Base-by-base conservation (phyloP, 2,113 vertebrate genomes). In the Pygoscelis adeliae region DNA sequence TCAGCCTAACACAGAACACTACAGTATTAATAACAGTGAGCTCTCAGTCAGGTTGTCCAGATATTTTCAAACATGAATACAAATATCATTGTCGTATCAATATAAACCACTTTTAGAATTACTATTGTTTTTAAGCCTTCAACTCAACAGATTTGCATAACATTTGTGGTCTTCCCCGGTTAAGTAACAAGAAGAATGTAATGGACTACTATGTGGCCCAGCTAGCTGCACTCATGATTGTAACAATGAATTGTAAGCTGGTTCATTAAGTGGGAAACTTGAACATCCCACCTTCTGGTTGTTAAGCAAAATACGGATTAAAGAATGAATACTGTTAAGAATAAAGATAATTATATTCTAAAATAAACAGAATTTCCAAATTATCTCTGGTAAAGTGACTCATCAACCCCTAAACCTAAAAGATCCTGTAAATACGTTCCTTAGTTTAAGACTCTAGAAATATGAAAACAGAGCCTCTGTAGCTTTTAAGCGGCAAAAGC, bases 1-100 rank as follows among this genome's bases (percentile, higher is more conserved):
- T 25, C 73, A 90, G n/a, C 49, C 66, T 23, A 55, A 11, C 79
- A 15, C 25, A 36, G 44, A 63, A 6, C 40, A 52, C 27, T 16
- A 6, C 0, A 8, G 47, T 1, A 0, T 9, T 23, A 47, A n/a
- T 0, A 50, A 61, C 11, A 42, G 10, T 2, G 18, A 29, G 15
- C 23, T 40, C 53, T n/a, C 4, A 3, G 42, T 32, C 19, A 55
- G 13, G 17, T 40, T 58, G n/a, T 15, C 47, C 59, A 26, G 5
- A 3, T 25, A 7, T 47, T 34, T 77, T 42, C 46, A 52, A 53
- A 13, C 8, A 56, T 6, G 3, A 66, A 19, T 42, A 15, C 21
- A 83, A 56, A 61, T 27, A 30, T 30, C 22, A 56, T 5, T 25
- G 34, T 15, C 23, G 40, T 42, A 38, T 56, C 29, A 27, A 19